Percentiles rank a stretch among this genome's conserved stretches.
Evolutionary conservation across 1,140 invertebrate species (phyloP).

Genomic region (Magallana ariakensis): DNA sequence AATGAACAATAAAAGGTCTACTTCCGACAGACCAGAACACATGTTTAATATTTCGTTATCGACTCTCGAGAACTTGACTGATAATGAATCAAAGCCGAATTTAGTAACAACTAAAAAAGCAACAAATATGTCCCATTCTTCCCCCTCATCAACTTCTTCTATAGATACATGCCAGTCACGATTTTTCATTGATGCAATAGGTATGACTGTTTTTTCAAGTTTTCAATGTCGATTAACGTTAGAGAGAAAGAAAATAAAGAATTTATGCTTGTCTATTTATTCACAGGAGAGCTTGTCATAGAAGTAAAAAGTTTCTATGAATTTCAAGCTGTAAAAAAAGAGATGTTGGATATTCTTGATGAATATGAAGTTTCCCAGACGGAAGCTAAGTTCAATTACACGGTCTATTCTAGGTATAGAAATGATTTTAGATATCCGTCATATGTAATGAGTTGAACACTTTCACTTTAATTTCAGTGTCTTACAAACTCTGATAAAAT

Average conservation of each 20-base stretch:
- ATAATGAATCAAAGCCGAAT: no score
- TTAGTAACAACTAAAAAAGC: not conserved
- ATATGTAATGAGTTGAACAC: no score
- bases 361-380: not conserved
- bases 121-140: not conserved
- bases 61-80: no score
- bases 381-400: not conserved
- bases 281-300: conserved; percentile 16
- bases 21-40: no score
- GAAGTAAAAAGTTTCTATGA: not conserved
- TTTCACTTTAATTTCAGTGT: no score
- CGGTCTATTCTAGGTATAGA: not conserved
- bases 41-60: no score
- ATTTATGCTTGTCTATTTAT: no score
- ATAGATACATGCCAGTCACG: not conserved
- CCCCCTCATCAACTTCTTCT: not conserved
- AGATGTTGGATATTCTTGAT: not conserved
- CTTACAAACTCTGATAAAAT: no score
- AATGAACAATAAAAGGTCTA: no score
- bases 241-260: no score
- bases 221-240: no score
- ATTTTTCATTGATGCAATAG: not conserved
- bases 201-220: not conserved
- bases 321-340: not conserved
- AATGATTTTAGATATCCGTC: no score